These are phyloP conservation scores for Pocillopora grandis DNA, from an alignment of 92 coral and sea anemone genomes.

Conservation along the genomic window DNA sequence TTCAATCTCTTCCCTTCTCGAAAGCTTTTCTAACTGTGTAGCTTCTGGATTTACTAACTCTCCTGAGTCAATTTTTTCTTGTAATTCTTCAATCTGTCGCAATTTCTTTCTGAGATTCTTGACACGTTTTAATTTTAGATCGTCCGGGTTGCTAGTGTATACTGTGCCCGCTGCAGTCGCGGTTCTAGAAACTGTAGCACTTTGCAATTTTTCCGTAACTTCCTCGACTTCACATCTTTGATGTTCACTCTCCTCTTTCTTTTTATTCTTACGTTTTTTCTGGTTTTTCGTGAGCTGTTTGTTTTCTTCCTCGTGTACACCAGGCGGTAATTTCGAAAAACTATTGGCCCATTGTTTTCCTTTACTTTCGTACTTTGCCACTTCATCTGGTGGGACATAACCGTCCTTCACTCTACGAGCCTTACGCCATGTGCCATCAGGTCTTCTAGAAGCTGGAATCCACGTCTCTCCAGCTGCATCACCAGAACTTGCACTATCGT, in stretches of 20 bases:
- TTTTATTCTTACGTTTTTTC: conserved; percentile 74
- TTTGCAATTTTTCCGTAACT: conserved; percentile 51
- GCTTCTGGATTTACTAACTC: conserved; percentile 75
- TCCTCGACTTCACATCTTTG: conserved; percentile 37
- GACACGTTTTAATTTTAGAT: conserved; percentile 70
- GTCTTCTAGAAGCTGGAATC: conserved; percentile 94
- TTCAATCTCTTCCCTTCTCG: conserved; percentile 75
- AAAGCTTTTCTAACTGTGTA: conserved; percentile 81
- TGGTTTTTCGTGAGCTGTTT: conserved; percentile 73
- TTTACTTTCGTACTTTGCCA: conserved; percentile 93
- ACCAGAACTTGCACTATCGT: conserved; percentile 15
- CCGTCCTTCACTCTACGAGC: conserved; percentile 95
- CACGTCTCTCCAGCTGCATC: conserved; percentile 54
- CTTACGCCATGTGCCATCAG: conserved; percentile 99
- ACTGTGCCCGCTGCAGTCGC: conserved; percentile 60
- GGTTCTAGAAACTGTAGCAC: conserved; percentile 35
- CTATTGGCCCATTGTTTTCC: conserved; percentile 93
- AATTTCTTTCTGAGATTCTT: conserved; percentile 91
- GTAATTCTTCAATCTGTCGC: conserved; percentile 94
- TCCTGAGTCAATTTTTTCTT: conserved; percentile 85
- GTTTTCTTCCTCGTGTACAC: conserved; percentile 61
- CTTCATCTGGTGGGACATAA: conserved; percentile 96
- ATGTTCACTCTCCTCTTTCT: conserved; percentile 19
- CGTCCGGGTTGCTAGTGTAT: conserved; percentile 75
- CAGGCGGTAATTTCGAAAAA: conserved; percentile 79